Evolutionary conservation across 2,797 vertebrate species (phyloP), one percentile per base, ranked within the genome.

Genomic region (Sebastes aleutianus): DNA sequence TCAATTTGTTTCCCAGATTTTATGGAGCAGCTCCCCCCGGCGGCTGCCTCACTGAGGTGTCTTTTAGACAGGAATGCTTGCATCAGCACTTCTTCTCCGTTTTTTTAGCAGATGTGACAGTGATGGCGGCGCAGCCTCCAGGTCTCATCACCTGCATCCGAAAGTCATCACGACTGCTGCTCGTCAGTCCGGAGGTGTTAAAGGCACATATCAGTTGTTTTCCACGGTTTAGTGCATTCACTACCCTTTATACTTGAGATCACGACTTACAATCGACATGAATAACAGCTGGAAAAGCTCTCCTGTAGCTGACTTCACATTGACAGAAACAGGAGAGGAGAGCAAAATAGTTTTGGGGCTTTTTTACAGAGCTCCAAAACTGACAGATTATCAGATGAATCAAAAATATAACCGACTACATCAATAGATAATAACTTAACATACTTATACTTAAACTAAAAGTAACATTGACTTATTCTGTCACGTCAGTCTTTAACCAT

Each of bases 1-100:
- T 72, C 70, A 50, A 11, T 76, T 77, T 78, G 79, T 79, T 78
- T 69, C 56, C 31, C 27, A 10, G 57, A 63, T 82, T 80, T 87
- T 66, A 79, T 74, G 63, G 53, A 74, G 66, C 34, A 63, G 65
- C 67, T 74, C 61, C n/a, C 78, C 22, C 34, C 34, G 26, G 27
- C 39, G 74, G 47, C 26, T 36, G 64, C 63, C 69, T 78, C 67
- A 13, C 13, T 20, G 39, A 62, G 47, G 36, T 26, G 31, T 64
- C 47, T 61, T 43, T 20, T 31, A 22, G 59, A 56, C 71, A 36
- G 34, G 59, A 75, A 36, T 80, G 74, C 69, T 83, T 76, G 70
- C 63, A 58, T 79, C 78, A 65, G 80, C 79, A 79, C 76, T 70
- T 80, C 13, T 70, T 36, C 34, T 36, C 10, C 22, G 4, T 14